Evolutionary conservation across 2,888 invertebrate species (phyloP).

Genomic region (Coremacera marginata): DNA sequence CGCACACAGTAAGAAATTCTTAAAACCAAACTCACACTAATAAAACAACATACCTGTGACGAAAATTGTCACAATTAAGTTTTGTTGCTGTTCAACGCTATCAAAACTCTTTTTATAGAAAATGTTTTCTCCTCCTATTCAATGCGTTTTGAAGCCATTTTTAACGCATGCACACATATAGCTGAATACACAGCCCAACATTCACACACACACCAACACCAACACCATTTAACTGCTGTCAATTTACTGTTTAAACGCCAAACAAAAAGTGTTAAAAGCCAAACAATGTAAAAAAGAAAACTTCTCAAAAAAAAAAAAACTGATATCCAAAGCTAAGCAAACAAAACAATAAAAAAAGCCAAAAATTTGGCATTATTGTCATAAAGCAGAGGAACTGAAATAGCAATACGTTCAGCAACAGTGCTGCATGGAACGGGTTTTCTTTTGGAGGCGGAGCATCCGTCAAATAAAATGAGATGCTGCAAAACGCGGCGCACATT

Average conservation of each 20-base stretch:
- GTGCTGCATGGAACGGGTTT: background rate
- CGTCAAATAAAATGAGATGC: background rate
- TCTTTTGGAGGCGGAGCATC: background rate
- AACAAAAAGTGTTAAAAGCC: slow-evolving; percentile 59
- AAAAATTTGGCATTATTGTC: slow-evolving; percentile 3
- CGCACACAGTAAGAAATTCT: no score
- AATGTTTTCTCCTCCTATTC: background rate
- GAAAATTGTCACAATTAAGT: background rate
- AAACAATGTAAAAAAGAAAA: slow-evolving; percentile 54
- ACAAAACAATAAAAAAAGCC: slow-evolving; percentile 50
- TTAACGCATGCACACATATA: slow-evolving; percentile 38
- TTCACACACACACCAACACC: slow-evolving; percentile 26
- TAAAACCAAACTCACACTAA: no score
- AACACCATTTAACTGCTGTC: slow-evolving; percentile 65
- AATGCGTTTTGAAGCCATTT: slow-evolving; percentile 52
- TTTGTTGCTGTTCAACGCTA: background rate
- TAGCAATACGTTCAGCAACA: slow-evolving; percentile 13
- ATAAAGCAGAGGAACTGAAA: slow-evolving; percentile 8
- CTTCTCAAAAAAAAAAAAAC: slow-evolving; percentile 43
- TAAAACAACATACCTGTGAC: no score
- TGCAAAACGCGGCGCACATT: background rate
- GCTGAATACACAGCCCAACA: slow-evolving; percentile 27
- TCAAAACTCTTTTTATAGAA: background rate
- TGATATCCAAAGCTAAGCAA: slow-evolving; percentile 50
- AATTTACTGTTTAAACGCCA: slow-evolving; percentile 68